Evolutionary conservation across 2,113 vertebrate genomes (phyloP).

Genomic region (Diadophis punctatus): DNA sequence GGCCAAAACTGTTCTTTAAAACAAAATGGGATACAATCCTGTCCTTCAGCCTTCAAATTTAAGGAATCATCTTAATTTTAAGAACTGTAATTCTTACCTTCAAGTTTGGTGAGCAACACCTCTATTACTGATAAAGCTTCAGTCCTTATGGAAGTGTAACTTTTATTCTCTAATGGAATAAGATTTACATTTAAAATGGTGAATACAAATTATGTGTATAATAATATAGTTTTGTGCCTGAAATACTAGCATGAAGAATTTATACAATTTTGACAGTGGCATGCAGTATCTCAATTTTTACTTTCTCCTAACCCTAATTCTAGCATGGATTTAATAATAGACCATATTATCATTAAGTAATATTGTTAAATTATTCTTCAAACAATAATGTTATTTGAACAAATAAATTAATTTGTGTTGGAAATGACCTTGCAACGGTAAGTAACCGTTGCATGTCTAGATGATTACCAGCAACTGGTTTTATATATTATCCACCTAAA

Average conservation of each 20-base stretch:
- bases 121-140: constrained; percentile 92
- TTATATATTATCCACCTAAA: neutral
- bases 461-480: neutral
- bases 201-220: neutral
- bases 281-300: neutral
- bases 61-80: neutral
- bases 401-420: neutral
- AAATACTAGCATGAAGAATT: neutral
- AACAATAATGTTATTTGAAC: neutral
- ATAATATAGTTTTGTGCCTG: neutral
- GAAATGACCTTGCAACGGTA: neutral
- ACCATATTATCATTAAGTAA: neutral
- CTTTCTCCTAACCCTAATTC: neutral
- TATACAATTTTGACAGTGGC: neutral
- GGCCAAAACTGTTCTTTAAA: neutral
- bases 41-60: neutral
- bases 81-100: constrained; percentile 72
- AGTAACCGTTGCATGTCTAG: neutral
- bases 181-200: neutral
- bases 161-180: constrained; percentile 87
- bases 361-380: neutral
- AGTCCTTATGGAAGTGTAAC: constrained; percentile 91
- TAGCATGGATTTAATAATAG: neutral
- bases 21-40: neutral
- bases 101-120: constrained; percentile 83